Evolutionary conservation across 1,140 invertebrate species (phyloP).

Genomic region (Mamestra configurata): DNA sequence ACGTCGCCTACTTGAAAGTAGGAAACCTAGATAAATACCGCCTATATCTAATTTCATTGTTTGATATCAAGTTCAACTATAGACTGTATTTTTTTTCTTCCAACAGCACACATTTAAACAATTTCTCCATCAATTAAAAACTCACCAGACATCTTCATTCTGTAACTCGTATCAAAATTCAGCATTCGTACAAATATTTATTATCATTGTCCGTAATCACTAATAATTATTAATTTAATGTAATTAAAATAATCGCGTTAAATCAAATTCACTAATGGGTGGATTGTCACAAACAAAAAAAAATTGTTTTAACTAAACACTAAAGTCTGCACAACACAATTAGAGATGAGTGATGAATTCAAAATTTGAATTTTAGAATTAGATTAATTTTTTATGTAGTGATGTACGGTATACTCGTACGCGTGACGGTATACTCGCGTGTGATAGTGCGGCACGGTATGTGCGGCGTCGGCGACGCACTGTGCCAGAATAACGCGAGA

Average conservation of each 20-base stretch:
- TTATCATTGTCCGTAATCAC: conserved; percentile 58
- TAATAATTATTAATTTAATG: conserved; percentile 23
- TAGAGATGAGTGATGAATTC: conserved; percentile 51
- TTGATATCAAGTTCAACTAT: not conserved
- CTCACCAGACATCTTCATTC: conserved; percentile 86
- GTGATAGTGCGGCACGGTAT: conserved; percentile 68
- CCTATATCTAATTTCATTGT: no score
- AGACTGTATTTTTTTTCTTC: not conserved
- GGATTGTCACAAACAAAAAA: conserved; percentile 14
- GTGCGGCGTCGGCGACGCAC: conserved; percentile 82
- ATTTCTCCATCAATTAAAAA: conserved; percentile 47
- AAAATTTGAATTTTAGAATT: conserved; percentile 53
- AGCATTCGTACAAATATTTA: conserved; percentile 61
- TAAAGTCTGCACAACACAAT: conserved; percentile 45
- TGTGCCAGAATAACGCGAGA: conserved; percentile 84
- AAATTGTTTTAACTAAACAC: conserved; percentile 27
- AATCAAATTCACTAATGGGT: conserved; percentile 38
- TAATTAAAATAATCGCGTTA: conserved; percentile 26
- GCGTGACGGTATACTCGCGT: conserved; percentile 59
- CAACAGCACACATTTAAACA: no score
- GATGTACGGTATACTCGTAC: conserved; percentile 60
- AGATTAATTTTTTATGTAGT: conserved; percentile 48
- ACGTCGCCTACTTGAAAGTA: no score
- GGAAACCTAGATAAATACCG: no score
- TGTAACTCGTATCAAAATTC: conserved; percentile 69